Percentiles rank a stretch among this genome's conserved stretches.
Evolutionary conservation across 2,888 invertebrate species (phyloP).

Genomic region (Sphecodes monilicornis): DNA sequence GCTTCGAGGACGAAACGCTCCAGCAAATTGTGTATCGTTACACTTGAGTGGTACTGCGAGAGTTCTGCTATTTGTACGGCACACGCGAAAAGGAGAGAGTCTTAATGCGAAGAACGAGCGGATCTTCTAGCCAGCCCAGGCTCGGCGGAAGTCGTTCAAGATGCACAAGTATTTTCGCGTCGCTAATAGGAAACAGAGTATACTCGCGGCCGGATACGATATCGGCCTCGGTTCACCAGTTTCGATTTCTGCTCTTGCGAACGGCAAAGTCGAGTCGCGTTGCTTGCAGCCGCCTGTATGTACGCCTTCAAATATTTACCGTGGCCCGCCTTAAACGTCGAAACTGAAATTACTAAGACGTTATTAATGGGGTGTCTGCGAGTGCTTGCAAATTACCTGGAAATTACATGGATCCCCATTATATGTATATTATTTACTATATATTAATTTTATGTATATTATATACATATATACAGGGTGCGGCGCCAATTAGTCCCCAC

Average conservation of each 20-base stretch:
- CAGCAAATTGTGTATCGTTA: slow-evolving; percentile 35
- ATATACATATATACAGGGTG: too few relatives aligned
- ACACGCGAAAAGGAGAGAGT: slow-evolving; percentile 13
- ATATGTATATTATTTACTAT: too few relatives aligned
- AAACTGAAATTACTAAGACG: slow-evolving; percentile 50
- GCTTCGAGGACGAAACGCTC: slow-evolving; percentile 29
- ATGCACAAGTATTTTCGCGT: slow-evolving; percentile 39
- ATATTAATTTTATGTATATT: too few relatives aligned
- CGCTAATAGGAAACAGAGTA: slow-evolving; percentile 13
- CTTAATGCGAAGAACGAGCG: slow-evolving; percentile 16
- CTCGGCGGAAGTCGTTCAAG: slow-evolving; percentile 28
- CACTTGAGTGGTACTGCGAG: neutral
- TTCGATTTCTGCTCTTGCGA: slow-evolving; percentile 48
- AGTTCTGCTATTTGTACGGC: slow-evolving; percentile 18
- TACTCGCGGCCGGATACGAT: neutral
- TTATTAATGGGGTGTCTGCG: slow-evolving; percentile 52
- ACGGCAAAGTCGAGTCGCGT: neutral
- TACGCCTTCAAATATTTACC: slow-evolving; percentile 58
- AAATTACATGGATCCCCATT: slow-evolving; percentile 46
- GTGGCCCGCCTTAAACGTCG: slow-evolving; percentile 31
- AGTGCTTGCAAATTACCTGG: slow-evolving; percentile 49
- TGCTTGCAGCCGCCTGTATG: neutral
- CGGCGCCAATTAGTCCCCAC: too few relatives aligned
- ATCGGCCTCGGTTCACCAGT: slow-evolving; percentile 16
- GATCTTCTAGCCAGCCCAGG: neutral